Percentiles rank a stretch among this genome's conserved stretches.
These are phyloP conservation scores for Sericinus montela DNA, from an alignment of 2,888 invertebrate genomes.

Conservation along the genomic window DNA sequence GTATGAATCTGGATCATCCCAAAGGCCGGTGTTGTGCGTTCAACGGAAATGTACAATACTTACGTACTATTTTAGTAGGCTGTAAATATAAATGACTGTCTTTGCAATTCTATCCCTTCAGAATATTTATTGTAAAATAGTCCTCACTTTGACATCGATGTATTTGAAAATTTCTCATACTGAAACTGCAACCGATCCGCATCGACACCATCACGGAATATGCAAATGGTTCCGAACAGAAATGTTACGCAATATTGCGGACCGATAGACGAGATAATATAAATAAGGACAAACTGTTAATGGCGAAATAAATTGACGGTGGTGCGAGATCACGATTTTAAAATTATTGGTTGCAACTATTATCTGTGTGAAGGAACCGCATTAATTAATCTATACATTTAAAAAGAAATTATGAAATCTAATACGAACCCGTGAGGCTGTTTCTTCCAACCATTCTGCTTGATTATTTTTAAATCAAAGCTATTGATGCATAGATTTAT, in stretches of 20 bases:
- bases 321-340: slow-evolving; percentile 66
- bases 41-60: slow-evolving; percentile 2
- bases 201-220: slow-evolving; percentile 58
- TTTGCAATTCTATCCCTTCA: slow-evolving; percentile 8
- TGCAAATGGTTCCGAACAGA: slow-evolving; percentile 68
- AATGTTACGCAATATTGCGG: slow-evolving; percentile 59
- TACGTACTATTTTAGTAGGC: slow-evolving; percentile 8
- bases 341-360: slow-evolving; percentile 54
- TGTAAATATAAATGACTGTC: slow-evolving; percentile 9
- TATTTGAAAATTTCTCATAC: slow-evolving; percentile 5
- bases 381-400: slow-evolving; percentile 26
- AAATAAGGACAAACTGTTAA: slow-evolving; percentile 72
- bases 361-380: slow-evolving; percentile 47
- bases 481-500: too few relatives aligned
- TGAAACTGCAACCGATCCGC: slow-evolving; percentile 32
- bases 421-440: too few relatives aligned
- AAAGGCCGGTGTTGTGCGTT: slow-evolving; percentile 28
- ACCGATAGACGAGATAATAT: slow-evolving; percentile 67
- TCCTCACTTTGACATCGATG: slow-evolving; percentile 9
- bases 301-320: slow-evolving; percentile 67
- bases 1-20: slow-evolving; percentile 73
- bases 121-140: slow-evolving; percentile 6
- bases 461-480: too few relatives aligned
- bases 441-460: too few relatives aligned
- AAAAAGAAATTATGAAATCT: too few relatives aligned